Evolutionary conservation across 2,888 invertebrate species (phyloP).

Genomic region (Protonemura montana): DNA sequence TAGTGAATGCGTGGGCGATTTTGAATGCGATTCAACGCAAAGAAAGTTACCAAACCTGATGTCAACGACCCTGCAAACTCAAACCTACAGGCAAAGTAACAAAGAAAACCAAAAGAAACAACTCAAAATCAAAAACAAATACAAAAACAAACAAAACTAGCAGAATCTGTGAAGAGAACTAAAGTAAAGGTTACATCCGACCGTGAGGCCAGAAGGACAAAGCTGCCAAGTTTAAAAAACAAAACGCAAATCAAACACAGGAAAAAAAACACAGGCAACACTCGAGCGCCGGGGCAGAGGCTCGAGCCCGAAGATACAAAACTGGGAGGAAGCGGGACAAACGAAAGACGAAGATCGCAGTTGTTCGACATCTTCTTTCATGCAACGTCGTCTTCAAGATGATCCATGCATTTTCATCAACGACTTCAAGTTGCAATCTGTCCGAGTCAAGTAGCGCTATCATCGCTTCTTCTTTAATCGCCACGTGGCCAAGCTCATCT

Average conservation of each 20-base stretch:
- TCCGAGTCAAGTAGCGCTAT: no score
- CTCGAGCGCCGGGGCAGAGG: background rate
- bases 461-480: no score
- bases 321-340: background rate
- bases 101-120: conserved; percentile 18
- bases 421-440: background rate
- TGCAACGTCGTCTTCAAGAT: background rate
- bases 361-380: background rate
- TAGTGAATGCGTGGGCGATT: no score
- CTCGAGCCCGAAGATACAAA: background rate
- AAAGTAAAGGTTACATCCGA: conserved; percentile 33
- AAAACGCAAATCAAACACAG: background rate
- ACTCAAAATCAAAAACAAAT: conserved; percentile 35
- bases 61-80: conserved; percentile 20
- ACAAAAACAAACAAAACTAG: conserved; percentile 51
- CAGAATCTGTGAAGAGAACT: conserved; percentile 48
- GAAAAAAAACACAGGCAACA: background rate
- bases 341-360: background rate
- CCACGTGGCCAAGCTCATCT: no score
- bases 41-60: background rate
- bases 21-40: no score
- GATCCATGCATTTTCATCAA: background rate
- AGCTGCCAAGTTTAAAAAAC: no score
- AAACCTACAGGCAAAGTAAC: background rate
- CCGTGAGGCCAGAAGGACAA: background rate